Conservation (phyloP, 1,140 invertebrate species). For the Leguminivora glycinivorella region DNA sequence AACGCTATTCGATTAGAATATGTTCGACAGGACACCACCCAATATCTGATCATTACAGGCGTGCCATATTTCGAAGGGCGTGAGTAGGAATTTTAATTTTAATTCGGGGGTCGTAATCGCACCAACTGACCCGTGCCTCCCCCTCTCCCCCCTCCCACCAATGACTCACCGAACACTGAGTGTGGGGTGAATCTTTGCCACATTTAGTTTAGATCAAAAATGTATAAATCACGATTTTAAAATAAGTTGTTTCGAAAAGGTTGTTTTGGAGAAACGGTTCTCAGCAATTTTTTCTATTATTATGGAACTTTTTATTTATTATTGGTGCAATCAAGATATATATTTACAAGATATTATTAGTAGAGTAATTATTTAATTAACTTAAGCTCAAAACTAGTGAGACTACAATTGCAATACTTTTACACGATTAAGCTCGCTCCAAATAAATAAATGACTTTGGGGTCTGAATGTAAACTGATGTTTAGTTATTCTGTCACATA, state of each 20-base stretch:
- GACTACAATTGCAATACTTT: no score
- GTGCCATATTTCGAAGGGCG: conserved; percentile 28
- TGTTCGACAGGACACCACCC: not conserved
- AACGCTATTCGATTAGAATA: not conserved
- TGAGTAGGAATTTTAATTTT: conserved; percentile 58
- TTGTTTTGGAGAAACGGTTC: no score
- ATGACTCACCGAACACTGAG: conserved; percentile 38
- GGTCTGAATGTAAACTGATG: no score
- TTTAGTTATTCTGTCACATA: no score
- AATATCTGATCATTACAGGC: conserved; percentile 42
- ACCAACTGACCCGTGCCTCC: conserved; percentile 37
- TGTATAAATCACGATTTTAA: not conserved
- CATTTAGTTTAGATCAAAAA: not conserved
- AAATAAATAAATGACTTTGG: no score
- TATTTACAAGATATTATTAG: no score
- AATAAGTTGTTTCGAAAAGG: not conserved
- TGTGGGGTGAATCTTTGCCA: not conserved
- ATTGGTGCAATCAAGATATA: no score
- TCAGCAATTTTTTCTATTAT: no score
- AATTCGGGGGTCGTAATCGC: conserved; percentile 42
- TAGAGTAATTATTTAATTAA: no score
- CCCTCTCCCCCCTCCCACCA: conserved; percentile 43
- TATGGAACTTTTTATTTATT: no score
- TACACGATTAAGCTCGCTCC: no score
- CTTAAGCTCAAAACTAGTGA: no score